Evolutionary conservation across 2,888 invertebrate species (phyloP).

Genomic region (Rhingia rostrata): DNA sequence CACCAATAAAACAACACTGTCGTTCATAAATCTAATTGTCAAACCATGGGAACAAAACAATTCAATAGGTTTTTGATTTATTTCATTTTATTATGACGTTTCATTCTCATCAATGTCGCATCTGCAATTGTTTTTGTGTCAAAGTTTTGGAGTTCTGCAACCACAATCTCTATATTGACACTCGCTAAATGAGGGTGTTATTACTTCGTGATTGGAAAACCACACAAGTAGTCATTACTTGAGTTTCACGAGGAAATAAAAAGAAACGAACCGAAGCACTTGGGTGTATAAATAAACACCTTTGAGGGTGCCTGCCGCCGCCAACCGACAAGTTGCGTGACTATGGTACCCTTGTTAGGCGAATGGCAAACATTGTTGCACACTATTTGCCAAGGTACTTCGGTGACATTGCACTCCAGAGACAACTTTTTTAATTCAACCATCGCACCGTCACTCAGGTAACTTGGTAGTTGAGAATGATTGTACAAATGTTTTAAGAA

Average conservation of each 20-base stretch:
- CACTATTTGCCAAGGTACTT: conserved; percentile 57
- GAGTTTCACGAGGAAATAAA: conserved; percentile 57
- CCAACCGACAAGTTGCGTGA: conserved; percentile 65
- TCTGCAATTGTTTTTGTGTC: conserved; percentile 38
- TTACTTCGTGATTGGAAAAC: conserved; percentile 67
- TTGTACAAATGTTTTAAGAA: conserved; percentile 36
- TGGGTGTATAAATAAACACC: conserved; percentile 67
- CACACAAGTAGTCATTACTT: conserved; percentile 67
- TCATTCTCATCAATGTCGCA: conserved; percentile 43
- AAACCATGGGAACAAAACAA: conserved; percentile 65
- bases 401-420: conserved; percentile 58
- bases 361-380: conserved; percentile 50
- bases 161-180: conserved; percentile 5
- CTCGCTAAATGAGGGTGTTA: conserved; percentile 51
- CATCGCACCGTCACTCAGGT: conserved; percentile 44
- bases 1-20: conserved; percentile 51
- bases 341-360: conserved; percentile 43
- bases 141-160: conserved; percentile 29
- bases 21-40: conserved; percentile 61
- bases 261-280: conserved; percentile 7
- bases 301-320: conserved; percentile 50
- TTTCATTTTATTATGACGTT: conserved; percentile 65
- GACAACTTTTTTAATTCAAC: conserved; percentile 25
- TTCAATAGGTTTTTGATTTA: conserved; percentile 72
- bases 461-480: conserved; percentile 35